Base-by-base conservation (phyloP, 2,888 invertebrate species). In the Trachelus iudaicus region DNA sequence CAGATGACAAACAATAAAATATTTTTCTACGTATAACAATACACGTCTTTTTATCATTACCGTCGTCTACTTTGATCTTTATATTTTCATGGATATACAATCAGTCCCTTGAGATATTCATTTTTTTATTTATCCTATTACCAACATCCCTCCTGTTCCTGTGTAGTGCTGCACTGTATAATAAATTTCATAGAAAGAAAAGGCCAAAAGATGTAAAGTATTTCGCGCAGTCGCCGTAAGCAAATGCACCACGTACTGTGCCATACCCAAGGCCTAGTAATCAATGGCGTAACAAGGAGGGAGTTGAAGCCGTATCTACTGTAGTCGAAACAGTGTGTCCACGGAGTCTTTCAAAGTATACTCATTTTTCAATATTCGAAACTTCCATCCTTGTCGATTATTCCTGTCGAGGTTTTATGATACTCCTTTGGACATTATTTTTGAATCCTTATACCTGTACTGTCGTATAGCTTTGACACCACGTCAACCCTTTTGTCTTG, bases 1-100 rank as follows among this genome's bases (percentile, higher is more conserved):
- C 89, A 89, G 89, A 89, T 83, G 81, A 77, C 33, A 81, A 77
- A 80, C 73, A 76, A 80, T 85, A 88, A 87, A 87, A 87, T 80
- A 84, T 85, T 86, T 87, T 88, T 88, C 82, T 81, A 84, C 78
- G 69, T 80, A 84, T 31, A 75, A 23, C 56, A 23, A 9, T 23
- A 2, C 56, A 23, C 15, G 31, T 71, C 33, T 71, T 71, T 71
- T 34, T 71, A 31, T n/a, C 30, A 69, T 71, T 34, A 31, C 4
- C 71, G 13, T 12, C 15, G 33, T 71, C 9, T 34, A 4, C 31
- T 71, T 31, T 13, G 4, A 71, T 31, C 31, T 23, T 34, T 31
- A 71, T 9, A 56, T 76, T 73, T 77, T 75, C 33, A 13, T 69
- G 34, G 2, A 23, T 23, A 23, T 73, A 15, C 31, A 34, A 35